Conservation (phyloP, 2,888 invertebrate genomes). For the Keiferia lycopersicella region DNA sequence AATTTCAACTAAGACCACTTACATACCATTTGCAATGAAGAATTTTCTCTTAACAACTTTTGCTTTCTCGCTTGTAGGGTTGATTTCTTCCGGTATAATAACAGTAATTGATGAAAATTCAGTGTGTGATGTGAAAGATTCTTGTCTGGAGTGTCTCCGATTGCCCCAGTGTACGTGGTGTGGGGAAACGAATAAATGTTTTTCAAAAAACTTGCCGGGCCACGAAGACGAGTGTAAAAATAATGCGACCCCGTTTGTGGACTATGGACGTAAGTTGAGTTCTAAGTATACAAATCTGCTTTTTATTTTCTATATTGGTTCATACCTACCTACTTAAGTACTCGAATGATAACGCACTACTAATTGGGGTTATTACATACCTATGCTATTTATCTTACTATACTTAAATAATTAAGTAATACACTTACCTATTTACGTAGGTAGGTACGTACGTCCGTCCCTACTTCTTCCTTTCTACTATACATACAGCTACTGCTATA, state of each 20-base stretch:
- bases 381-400: no score
- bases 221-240: constrained; percentile 53
- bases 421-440: no score
- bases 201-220: constrained; percentile 48
- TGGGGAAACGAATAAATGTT: constrained; percentile 57
- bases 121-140: constrained; percentile 64
- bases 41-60: background rate
- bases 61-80: background rate
- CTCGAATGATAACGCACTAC: no score
- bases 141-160: constrained; percentile 63
- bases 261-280: constrained; percentile 55
- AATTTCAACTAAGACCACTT: background rate
- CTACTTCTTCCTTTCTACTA: no score
- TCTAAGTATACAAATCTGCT: no score
- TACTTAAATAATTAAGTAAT: no score
- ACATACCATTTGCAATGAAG: background rate
- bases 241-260: constrained; percentile 49
- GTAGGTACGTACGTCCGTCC: no score
- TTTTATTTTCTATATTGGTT: no score
- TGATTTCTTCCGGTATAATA: constrained; percentile 33
- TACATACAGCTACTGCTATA: no score
- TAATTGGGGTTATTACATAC: no score
- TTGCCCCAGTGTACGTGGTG: constrained; percentile 73
- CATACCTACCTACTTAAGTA: no score
- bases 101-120: constrained; percentile 48